phyloP scores from a whole-genome alignment of 2,113 vertebrate genomes.

The Seriola aureovittata region DNA sequence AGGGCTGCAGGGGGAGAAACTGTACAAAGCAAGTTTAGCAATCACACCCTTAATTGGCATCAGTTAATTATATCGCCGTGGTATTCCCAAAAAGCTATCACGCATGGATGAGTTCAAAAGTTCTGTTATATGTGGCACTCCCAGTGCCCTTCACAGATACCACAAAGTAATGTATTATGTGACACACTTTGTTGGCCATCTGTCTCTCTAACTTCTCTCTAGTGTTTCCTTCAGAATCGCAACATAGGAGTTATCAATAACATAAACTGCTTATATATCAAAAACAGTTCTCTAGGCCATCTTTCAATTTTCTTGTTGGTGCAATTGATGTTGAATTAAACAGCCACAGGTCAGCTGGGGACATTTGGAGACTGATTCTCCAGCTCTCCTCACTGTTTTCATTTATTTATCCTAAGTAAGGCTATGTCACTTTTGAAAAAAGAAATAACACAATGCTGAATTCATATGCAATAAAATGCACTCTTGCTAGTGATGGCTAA shows the following conservation, averaged over 20 bases:
- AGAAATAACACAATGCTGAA: not conserved
- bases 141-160: conserved; percentile 24
- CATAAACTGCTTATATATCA: not conserved
- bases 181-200: conserved; percentile 4
- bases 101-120: conserved; percentile 24
- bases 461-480: not conserved
- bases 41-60: conserved; percentile 9
- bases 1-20: not conserved
- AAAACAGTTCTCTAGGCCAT: not conserved
- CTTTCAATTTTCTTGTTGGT: not conserved
- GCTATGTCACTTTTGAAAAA: not conserved
- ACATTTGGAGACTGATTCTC: too few species aligned
- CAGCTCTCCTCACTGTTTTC: not conserved
- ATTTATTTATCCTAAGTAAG: not conserved
- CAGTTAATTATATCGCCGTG: conserved; percentile 12
- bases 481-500: not conserved
- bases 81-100: not conserved
- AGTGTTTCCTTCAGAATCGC: not conserved
- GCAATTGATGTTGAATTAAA: not conserved
- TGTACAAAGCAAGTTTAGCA: conserved; percentile 10
- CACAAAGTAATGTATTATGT: not conserved
- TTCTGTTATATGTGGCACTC: not conserved
- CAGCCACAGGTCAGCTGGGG: too few species aligned
- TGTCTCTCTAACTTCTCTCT: conserved; percentile 12
- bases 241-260: conserved; percentile 6